A percentile compares a stretch with the other conserved stretches of the same genome.
Conservation (phyloP, 2,888 invertebrate genomes). For the Euphydryas editha region DNA sequence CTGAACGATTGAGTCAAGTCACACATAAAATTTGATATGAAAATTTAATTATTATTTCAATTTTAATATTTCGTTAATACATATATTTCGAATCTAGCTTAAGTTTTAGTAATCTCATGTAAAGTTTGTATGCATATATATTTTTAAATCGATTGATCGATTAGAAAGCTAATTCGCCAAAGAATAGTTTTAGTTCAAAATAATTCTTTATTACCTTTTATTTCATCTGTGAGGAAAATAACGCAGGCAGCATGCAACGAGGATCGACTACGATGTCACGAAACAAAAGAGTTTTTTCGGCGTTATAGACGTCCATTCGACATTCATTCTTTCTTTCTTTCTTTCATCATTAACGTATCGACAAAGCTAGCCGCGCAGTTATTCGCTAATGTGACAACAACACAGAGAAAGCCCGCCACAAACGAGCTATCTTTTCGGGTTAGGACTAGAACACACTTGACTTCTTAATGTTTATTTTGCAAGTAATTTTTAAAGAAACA, state of each 20-base stretch:
- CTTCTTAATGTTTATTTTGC: background rate
- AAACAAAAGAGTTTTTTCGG: constrained; percentile 71
- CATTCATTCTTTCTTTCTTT: too few species aligned
- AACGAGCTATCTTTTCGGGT: constrained; percentile 77
- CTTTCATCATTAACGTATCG: constrained; percentile 83
- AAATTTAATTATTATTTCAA: background rate
- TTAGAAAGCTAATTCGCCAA: too few species aligned
- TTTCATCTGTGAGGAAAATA: constrained; percentile 33
- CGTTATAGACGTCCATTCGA: constrained; percentile 75
- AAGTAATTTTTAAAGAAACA: too few species aligned
- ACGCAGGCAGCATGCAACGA: constrained; percentile 34
- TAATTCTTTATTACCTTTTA: background rate
- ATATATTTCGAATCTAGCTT: too few species aligned
- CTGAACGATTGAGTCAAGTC: constrained; percentile 50
- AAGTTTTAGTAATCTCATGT: too few species aligned
- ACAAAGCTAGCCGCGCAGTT: constrained; percentile 71
- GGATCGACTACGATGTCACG: constrained; percentile 40
- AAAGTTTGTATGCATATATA: too few species aligned
- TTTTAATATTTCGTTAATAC: too few species aligned
- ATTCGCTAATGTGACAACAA: constrained; percentile 83
- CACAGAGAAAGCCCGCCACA: constrained; percentile 79
- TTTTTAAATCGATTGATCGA: too few species aligned
- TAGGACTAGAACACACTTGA: constrained; percentile 56
- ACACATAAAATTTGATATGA: background rate
- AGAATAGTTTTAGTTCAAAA: background rate